phyloP scores from a whole-genome alignment of 2,888 invertebrate genomes.

The Ernsta delagoae region DNA sequence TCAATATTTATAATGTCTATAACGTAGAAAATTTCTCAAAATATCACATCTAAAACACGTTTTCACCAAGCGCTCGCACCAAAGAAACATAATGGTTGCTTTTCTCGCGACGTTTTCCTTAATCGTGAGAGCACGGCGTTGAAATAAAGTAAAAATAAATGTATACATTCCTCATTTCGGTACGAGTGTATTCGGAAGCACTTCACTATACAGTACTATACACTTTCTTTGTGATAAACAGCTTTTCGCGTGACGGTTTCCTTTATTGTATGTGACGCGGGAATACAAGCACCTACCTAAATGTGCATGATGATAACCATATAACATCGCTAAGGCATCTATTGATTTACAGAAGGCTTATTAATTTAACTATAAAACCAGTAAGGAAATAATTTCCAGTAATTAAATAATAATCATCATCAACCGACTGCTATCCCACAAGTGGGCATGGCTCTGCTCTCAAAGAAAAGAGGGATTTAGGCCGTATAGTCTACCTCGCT shows the following conservation, averaged over 20 bases:
- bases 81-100: constrained; percentile 9
- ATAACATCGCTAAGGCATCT: background rate
- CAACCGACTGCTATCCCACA: too few species aligned
- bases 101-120: constrained; percentile 21
- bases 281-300: too few species aligned
- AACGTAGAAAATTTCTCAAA: too few species aligned
- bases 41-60: background rate
- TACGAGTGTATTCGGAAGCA: constrained; percentile 3
- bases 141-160: constrained; percentile 25
- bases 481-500: too few species aligned
- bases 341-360: too few species aligned
- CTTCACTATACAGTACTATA: constrained; percentile 14
- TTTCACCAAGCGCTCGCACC: background rate
- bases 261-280: constrained; percentile 9
- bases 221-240: constrained; percentile 25
- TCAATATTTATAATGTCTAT: too few species aligned
- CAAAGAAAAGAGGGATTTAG: too few species aligned
- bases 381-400: too few species aligned
- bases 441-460: too few species aligned
- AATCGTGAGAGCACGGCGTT: constrained; percentile 22
- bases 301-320: too few species aligned
- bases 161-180: constrained; percentile 20
- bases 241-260: constrained; percentile 11
- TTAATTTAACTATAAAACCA: too few species aligned
- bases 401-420: too few species aligned